A percentile compares a stretch with the other conserved stretches of the same genome.
Conservation (phyloP, 2,113 vertebrate species). For the Plecturocebus donacophilus region DNA sequence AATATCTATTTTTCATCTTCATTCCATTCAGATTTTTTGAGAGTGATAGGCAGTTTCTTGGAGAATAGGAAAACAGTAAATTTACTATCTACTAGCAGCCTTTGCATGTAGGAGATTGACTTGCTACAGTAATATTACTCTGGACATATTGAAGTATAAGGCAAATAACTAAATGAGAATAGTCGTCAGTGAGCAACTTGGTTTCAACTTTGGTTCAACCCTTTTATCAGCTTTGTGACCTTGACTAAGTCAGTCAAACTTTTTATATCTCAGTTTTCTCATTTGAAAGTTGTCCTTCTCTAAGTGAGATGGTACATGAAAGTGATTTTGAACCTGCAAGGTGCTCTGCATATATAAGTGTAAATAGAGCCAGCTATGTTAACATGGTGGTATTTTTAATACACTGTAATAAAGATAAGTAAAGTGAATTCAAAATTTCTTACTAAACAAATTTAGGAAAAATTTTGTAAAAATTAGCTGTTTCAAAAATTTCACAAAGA, state of each 20-base stretch:
- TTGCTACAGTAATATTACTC: neutral
- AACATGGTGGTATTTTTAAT: neutral
- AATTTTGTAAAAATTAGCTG: neutral
- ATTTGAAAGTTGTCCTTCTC: neutral
- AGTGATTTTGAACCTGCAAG: neutral
- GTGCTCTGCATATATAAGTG: neutral
- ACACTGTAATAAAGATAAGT: neutral
- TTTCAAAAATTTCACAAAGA: neutral
- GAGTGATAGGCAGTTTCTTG: neutral
- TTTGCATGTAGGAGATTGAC: neutral
- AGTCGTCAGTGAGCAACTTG: neutral
- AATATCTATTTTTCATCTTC: neutral
- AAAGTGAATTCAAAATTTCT: neutral
- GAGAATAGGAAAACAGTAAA: neutral
- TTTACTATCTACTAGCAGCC: neutral
- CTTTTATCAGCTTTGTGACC: neutral
- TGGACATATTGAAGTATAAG: neutral
- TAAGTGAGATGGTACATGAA: neutral
- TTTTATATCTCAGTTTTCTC: slow-evolving; percentile 9
- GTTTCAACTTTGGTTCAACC: neutral
- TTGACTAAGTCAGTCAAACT: neutral
- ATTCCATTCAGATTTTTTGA: neutral
- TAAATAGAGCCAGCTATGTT: neutral
- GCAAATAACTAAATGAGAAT: neutral
- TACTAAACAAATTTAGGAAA: neutral